Percentiles rank a stretch among this genome's conserved stretches.
Evolutionary conservation across 2,797 vertebrate genomes (phyloP).

Genomic region (Phataginus tetradactyla): DNA sequence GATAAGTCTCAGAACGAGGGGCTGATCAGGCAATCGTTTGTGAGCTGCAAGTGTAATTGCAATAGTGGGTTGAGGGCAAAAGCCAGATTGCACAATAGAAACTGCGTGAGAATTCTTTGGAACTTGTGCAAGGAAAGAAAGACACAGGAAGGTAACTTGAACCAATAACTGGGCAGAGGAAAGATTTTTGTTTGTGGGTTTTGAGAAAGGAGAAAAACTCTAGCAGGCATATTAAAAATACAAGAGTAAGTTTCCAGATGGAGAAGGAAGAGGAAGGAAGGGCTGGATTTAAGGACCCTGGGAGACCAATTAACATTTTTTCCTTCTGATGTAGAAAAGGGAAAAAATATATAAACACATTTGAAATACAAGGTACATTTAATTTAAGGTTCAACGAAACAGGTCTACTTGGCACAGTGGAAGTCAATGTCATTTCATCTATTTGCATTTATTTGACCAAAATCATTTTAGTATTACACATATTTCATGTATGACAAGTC

Average conservation of each 20-base stretch:
- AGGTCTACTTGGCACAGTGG: not conserved
- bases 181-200: conserved; percentile 5
- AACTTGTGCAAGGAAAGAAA: not conserved
- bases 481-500: not conserved
- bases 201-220: conserved; percentile 32
- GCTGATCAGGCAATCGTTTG: not conserved
- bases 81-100: not conserved
- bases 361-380: not conserved
- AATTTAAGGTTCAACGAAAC: not conserved
- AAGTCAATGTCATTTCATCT: not conserved
- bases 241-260: not conserved
- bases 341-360: not conserved
- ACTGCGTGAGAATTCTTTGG: not conserved
- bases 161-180: not conserved
- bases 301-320: not conserved
- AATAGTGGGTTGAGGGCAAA: not conserved
- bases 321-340: conserved; percentile 39
- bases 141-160: not conserved
- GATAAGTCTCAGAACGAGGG: not conserved
- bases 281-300: not conserved
- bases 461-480: conserved; percentile 47
- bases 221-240: not conserved
- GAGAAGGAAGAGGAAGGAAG: conserved; percentile 24
- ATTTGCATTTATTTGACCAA: conserved; percentile 51
- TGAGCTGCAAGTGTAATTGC: not conserved